phyloP scores from a whole-genome alignment of 1,140 invertebrate genomes.

The Habropoda laboriosa region DNA sequence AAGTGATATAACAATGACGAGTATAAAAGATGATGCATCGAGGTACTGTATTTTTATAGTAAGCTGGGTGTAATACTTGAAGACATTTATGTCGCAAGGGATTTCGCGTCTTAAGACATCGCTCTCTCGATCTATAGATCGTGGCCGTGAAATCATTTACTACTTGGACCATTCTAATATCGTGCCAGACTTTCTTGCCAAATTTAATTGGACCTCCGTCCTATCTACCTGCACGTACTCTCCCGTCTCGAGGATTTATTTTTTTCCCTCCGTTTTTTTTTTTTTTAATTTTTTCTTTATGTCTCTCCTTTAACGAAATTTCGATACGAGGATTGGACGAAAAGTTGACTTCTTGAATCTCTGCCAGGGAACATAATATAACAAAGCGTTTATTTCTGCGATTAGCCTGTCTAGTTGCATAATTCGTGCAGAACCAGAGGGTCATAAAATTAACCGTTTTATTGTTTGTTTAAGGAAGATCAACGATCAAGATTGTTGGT shows the following conservation, averaged over 20 bases:
- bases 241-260: neutral
- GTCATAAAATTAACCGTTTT: neutral
- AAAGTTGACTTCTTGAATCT: neutral
- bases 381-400: neutral
- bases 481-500: neutral
- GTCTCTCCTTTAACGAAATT: neutral
- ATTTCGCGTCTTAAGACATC: conserved; percentile 15
- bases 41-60: conserved; percentile 20
- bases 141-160: conserved; percentile 53
- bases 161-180: conserved; percentile 31
- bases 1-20: neutral
- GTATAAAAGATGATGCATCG: neutral
- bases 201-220: conserved; percentile 46
- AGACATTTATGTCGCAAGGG: conserved; percentile 19
- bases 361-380: neutral
- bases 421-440: neutral
- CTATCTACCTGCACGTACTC: neutral
- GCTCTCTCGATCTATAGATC: neutral
- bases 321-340: neutral
- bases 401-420: neutral
- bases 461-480: neutral
- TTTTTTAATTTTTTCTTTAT: no score
- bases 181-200: conserved; percentile 47
- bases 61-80: neutral
- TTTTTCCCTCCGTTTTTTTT: neutral